phyloP scores from a whole-genome alignment of 1,140 invertebrate species.

The Aphaenogaster rudis region DNA sequence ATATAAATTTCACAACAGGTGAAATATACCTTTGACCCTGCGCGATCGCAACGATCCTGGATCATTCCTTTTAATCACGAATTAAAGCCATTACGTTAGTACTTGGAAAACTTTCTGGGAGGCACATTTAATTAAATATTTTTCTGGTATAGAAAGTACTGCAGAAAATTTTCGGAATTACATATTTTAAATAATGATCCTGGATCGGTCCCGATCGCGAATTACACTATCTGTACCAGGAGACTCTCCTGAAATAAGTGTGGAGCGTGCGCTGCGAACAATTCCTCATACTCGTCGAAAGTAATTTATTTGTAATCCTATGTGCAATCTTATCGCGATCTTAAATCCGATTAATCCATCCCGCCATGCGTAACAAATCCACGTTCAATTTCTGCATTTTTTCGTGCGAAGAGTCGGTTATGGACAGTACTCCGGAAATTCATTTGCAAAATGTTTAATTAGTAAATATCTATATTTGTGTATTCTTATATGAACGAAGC shows the following conservation, averaged over 20 bases:
- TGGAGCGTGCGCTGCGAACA: conserved; percentile 83
- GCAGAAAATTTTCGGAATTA: neutral
- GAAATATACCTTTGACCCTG: conserved; percentile 66
- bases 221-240: conserved; percentile 7
- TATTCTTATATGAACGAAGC: conserved; percentile 1
- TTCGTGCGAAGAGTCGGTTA: neutral
- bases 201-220: conserved; percentile 30
- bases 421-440: neutral
- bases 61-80: conserved; percentile 5
- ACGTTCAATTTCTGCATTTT: neutral
- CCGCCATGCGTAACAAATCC: conserved; percentile 14
- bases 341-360: neutral
- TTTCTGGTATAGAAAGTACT: neutral
- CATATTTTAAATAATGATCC: conserved; percentile 25
- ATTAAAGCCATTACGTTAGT: neutral
- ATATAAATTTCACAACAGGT: conserved; percentile 98
- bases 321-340: neutral
- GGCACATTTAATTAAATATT: neutral
- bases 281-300: conserved; percentile 82
- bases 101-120: neutral
- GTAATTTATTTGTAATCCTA: conserved; percentile 22
- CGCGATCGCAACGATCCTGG: conserved; percentile 43
- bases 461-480: neutral
- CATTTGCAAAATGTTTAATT: neutral
- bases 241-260: conserved; percentile 70